phyloP scores from a whole-genome alignment of 2,888 invertebrate genomes.

The Malthinus seriepunctatus region DNA sequence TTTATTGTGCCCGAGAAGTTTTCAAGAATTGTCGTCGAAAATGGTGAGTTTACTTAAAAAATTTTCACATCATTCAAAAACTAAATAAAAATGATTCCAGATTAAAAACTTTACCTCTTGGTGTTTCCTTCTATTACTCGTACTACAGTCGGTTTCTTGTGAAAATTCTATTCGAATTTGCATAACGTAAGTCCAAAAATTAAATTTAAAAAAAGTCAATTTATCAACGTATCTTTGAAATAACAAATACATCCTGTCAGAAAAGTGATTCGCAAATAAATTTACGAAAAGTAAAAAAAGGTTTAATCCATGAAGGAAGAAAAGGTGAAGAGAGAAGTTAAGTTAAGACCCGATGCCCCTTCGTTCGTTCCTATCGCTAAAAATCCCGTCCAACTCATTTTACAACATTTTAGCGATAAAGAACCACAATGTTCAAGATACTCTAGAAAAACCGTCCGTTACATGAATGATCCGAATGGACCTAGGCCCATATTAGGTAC shows the following conservation, averaged over 20 bases:
- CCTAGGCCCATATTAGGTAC: slow-evolving; percentile 28
- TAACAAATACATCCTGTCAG: background rate
- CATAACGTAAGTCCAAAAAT: slow-evolving; percentile 31
- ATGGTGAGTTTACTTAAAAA: too few species aligned
- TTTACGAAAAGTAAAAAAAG: background rate
- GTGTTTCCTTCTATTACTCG: slow-evolving; percentile 19
- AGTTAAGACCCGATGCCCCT: slow-evolving; percentile 43
- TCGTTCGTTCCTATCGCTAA: slow-evolving; percentile 38
- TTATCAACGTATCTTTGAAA: background rate
- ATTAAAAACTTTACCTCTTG: background rate
- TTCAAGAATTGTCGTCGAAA: too few species aligned
- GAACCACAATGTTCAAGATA: slow-evolving; percentile 42
- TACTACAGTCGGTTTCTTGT: slow-evolving; percentile 10
- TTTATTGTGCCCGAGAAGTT: too few species aligned
- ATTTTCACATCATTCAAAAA: too few species aligned
- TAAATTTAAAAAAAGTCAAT: background rate
- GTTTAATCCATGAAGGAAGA: slow-evolving; percentile 25
- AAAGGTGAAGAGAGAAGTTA: slow-evolving; percentile 29
- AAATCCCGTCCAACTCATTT: slow-evolving; percentile 27
- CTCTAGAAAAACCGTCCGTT: slow-evolving; percentile 39
- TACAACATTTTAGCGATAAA: slow-evolving; percentile 21
- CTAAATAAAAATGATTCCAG: background rate
- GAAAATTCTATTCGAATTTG: slow-evolving; percentile 27
- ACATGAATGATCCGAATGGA: slow-evolving; percentile 26
- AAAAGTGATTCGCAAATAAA: slow-evolving; percentile 16